phyloP scores from a whole-genome alignment of 2,113 vertebrate species.

The Xiphophorus hellerii region DNA sequence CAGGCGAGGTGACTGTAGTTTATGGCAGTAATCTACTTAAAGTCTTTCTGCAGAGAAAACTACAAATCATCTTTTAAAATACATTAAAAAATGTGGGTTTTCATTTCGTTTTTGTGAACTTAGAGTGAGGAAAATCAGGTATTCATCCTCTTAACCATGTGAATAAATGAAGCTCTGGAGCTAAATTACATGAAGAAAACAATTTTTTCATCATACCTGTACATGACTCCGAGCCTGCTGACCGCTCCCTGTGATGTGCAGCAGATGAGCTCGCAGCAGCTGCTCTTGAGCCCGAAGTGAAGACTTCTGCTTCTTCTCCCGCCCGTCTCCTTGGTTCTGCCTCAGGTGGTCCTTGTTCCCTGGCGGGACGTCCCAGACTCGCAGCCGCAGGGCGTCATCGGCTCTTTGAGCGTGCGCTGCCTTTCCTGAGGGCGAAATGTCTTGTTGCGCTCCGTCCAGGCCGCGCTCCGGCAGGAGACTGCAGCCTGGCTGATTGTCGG shows the following conservation, averaged over 20 bases:
- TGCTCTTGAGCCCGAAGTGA: constrained; percentile 25
- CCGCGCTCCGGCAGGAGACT: constrained; percentile 23
- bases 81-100: neutral
- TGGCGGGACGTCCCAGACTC: neutral
- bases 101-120: neutral
- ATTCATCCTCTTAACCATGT: neutral
- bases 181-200: neutral
- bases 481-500: constrained; percentile 11
- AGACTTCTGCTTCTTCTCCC: constrained; percentile 6
- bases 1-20: too few relatives aligned
- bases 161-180: neutral
- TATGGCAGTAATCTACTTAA: too few relatives aligned
- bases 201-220: constrained; percentile 41
- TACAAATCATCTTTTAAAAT: neutral
- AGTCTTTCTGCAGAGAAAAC: too few relatives aligned
- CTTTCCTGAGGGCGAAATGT: neutral
- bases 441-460: constrained; percentile 20
- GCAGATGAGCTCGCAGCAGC: constrained; percentile 26
- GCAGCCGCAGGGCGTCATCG: neutral
- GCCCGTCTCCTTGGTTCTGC: neutral
- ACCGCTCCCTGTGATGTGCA: constrained; percentile 8
- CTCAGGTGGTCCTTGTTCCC: neutral
- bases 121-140: neutral
- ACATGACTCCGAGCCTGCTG: constrained; percentile 15
- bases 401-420: neutral